Percentiles rank a stretch among this genome's conserved stretches.
phyloP scores from a whole-genome alignment of 2,797 vertebrate genomes.

The Phrynocephalus forsythii region DNA sequence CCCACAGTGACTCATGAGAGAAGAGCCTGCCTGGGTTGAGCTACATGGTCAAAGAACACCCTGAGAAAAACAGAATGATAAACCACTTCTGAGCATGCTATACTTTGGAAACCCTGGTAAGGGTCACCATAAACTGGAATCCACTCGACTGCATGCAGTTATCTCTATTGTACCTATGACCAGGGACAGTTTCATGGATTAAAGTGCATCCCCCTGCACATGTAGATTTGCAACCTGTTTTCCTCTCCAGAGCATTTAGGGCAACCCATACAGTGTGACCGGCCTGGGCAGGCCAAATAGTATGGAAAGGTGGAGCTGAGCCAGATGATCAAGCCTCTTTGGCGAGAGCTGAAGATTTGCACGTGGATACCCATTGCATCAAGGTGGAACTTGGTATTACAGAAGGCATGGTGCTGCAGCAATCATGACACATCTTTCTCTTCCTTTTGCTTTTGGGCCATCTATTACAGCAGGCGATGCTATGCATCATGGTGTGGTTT shows the following conservation, averaged over 20 bases:
- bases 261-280: background rate
- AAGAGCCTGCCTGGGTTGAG: too few relatives aligned
- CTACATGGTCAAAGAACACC: too few relatives aligned
- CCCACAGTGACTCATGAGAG: too few relatives aligned
- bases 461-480: background rate
- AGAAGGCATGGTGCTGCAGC: background rate
- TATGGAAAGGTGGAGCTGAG: background rate
- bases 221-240: background rate
- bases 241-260: background rate
- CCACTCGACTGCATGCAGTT: too few relatives aligned
- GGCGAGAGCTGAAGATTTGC: background rate
- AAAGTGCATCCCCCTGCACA: too few relatives aligned
- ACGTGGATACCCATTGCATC: background rate
- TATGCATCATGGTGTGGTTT: too few relatives aligned
- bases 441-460: background rate
- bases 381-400: background rate
- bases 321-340: background rate
- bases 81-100: too few relatives aligned
- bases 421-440: background rate
- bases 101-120: too few relatives aligned
- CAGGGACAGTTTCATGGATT: background rate
- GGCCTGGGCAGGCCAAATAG: background rate
- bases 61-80: too few relatives aligned
- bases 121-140: too few relatives aligned
- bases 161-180: background rate